Percentiles rank a stretch among this genome's conserved stretches.
Conservation (phyloP, 2,113 vertebrate genomes). For the Capra hircus region DNA sequence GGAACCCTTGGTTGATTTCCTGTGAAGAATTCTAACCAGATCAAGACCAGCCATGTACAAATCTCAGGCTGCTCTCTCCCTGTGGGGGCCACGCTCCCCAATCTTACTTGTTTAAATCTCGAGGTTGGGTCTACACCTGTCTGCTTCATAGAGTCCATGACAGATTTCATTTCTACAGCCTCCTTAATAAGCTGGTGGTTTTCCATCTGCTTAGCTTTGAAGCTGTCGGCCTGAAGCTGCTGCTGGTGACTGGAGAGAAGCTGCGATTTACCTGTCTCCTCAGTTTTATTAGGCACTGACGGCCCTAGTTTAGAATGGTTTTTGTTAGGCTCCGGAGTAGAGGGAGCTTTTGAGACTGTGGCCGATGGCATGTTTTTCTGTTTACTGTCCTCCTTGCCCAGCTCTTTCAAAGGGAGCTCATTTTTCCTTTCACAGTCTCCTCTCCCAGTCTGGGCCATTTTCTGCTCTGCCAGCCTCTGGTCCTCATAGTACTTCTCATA, state of each 20-base stretch:
- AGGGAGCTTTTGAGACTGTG: conserved; percentile 90
- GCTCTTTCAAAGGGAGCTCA: conserved; percentile 82
- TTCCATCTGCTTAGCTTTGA: conserved; percentile 91
- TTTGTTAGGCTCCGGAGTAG: conserved; percentile 87
- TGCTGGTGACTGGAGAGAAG: conserved; percentile 87
- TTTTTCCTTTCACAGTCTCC: conserved; percentile 84
- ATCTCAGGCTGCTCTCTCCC: conserved; percentile 57
- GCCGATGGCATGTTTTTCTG: conserved; percentile 86
- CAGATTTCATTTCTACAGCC: conserved; percentile 96
- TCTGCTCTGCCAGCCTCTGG: conserved; percentile 90
- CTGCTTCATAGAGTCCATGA: conserved; percentile 95
- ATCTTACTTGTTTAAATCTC: conserved; percentile 97
- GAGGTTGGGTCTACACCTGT: conserved; percentile 96
- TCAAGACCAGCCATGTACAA: conserved; percentile 48
- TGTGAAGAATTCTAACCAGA: conserved; percentile 13
- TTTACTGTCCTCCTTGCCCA: conserved; percentile 88
- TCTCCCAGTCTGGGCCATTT: conserved; percentile 82
- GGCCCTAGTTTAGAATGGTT: conserved; percentile 88
- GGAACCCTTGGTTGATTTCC: neutral
- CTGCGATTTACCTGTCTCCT: conserved; percentile 88
- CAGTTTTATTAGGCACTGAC: conserved; percentile 86
- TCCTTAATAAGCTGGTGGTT: conserved; percentile 95
- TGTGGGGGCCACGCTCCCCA: conserved; percentile 66
- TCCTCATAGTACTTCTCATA: conserved; percentile 94
- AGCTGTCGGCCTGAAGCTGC: conserved; percentile 86